Conservation (phyloP, 2,113 vertebrate species). For the Caranx melampygus region DNA sequence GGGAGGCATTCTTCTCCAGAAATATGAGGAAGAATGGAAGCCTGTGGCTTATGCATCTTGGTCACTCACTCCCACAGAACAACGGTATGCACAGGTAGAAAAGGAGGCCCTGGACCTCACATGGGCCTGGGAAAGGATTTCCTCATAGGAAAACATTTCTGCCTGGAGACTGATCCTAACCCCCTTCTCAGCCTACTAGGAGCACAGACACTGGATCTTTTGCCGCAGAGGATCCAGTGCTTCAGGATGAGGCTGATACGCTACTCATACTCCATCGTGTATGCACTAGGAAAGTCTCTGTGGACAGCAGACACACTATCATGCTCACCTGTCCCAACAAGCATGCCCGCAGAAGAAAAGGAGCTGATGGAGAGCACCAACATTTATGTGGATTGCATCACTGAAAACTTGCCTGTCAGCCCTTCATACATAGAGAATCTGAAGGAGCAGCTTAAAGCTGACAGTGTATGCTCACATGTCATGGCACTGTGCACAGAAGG, state of each 20-base stretch:
- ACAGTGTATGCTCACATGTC: slow-evolving; percentile 1
- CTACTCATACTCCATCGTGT: background rate
- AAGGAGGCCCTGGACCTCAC: background rate
- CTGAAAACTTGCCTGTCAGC: background rate
- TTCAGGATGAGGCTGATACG: background rate
- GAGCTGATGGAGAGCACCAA: background rate
- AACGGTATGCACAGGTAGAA: background rate
- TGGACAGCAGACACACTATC: slow-evolving; percentile 13
- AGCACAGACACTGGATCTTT: background rate
- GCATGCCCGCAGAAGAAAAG: accelerated
- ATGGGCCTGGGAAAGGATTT: background rate
- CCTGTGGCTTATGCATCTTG: background rate
- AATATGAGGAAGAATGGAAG: background rate
- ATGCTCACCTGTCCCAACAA: accelerated
- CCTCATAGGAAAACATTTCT: background rate
- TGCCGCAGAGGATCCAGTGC: background rate
- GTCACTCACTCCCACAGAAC: background rate
- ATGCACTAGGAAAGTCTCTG: background rate
- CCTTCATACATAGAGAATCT: accelerated
- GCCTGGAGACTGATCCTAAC: background rate
- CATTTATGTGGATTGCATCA: background rate
- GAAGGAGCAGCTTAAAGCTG: background rate
- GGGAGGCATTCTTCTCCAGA: background rate
- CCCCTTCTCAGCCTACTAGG: background rate
- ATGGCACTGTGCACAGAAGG: slow-evolving; percentile 9